Conservation (phyloP, 2,888 invertebrate genomes). For the Macrophya annulata region DNA sequence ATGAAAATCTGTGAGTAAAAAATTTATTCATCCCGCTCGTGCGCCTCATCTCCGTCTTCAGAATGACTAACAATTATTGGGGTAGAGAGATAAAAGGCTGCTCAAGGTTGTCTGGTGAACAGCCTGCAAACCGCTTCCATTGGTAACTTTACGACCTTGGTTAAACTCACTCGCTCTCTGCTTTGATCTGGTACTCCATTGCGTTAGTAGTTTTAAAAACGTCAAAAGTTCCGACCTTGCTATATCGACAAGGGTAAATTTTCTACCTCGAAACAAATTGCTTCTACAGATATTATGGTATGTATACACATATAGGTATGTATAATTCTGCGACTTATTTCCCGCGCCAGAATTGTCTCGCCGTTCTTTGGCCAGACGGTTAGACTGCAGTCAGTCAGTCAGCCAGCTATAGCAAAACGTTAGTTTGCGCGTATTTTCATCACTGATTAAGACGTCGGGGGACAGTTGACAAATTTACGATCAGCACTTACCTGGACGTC, state of each 20-base stretch:
- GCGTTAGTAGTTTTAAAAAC: background rate
- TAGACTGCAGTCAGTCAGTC: too few relatives aligned
- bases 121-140: slow-evolving; percentile 25
- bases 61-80: slow-evolving; percentile 47
- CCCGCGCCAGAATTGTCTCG: background rate
- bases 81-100: slow-evolving; percentile 47
- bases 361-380: background rate
- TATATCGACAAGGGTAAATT: background rate
- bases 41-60: background rate
- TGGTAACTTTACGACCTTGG: slow-evolving; percentile 36
- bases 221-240: background rate
- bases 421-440: slow-evolving; percentile 20
- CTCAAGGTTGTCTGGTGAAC: slow-evolving; percentile 57
- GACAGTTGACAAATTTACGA: slow-evolving; percentile 52
- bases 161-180: background rate
- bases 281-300: too few relatives aligned
- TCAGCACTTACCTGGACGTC: slow-evolving; percentile 29
- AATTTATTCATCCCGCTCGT: background rate
- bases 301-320: too few relatives aligned
- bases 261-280: background rate
- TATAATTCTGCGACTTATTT: background rate
- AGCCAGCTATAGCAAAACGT: background rate
- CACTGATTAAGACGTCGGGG: slow-evolving; percentile 31
- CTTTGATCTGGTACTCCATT: background rate
- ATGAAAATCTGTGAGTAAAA: slow-evolving; percentile 23